Conservation (phyloP, 2,113 vertebrate species). For the Blennius ocellaris region DNA sequence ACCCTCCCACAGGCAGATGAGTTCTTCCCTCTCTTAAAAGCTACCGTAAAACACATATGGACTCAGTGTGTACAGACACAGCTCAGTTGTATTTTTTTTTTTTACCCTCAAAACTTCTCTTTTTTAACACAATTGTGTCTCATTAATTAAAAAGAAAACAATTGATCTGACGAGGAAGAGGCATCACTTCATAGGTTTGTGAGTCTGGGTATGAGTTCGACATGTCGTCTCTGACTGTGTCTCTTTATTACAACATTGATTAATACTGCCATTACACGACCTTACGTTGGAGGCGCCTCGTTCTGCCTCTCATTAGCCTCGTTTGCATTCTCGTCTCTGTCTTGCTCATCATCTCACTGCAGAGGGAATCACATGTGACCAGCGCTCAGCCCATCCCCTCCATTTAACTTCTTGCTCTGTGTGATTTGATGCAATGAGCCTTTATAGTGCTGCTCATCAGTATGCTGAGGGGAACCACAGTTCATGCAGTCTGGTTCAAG, state of each 20-base stretch:
- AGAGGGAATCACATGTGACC: slow-evolving; percentile 18
- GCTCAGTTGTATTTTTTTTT: too few species aligned
- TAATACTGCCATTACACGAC: slow-evolving; percentile 18
- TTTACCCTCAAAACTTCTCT: too few species aligned
- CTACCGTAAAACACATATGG: too few species aligned
- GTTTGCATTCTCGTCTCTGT: slow-evolving; percentile 20
- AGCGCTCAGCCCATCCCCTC: neutral
- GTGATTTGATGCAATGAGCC: slow-evolving; percentile 54
- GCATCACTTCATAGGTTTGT: too few species aligned
- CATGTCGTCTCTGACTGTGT: neutral
- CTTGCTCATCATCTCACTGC: slow-evolving; percentile 9
- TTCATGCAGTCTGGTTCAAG: slow-evolving; percentile 25
- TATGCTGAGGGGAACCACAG: slow-evolving; percentile 43
- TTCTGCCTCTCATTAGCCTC: slow-evolving; percentile 22
- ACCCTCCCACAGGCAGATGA: too few species aligned
- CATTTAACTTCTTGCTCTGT: neutral
- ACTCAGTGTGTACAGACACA: too few species aligned
- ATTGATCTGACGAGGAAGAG: too few species aligned
- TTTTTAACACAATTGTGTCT: too few species aligned
- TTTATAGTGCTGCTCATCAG: slow-evolving; percentile 57
- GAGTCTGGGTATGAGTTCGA: too few species aligned
- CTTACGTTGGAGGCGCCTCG: slow-evolving; percentile 1
- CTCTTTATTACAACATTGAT: slow-evolving; percentile 23
- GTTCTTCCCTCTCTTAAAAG: too few species aligned
- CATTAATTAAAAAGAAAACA: too few species aligned